A percentile compares a stretch with the other conserved stretches of the same genome.
These are phyloP conservation scores for Centropyge bicolor DNA, from an alignment of 2,797 vertebrate species.

Conservation along the genomic window DNA sequence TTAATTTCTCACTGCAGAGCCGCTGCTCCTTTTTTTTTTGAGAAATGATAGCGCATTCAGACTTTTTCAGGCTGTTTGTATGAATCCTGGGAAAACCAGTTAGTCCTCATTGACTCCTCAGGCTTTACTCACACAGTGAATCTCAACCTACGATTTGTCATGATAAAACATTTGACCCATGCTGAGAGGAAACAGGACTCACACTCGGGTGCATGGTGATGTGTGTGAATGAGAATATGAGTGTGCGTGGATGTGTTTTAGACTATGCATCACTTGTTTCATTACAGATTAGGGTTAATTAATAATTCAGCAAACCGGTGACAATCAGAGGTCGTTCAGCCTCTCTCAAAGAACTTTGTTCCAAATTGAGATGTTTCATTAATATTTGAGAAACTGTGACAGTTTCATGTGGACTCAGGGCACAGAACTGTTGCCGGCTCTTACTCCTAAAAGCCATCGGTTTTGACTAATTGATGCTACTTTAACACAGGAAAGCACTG, in stretches of 20 bases:
- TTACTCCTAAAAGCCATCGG: neutral
- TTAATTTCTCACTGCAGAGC: neutral
- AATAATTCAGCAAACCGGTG: conserved; percentile 40
- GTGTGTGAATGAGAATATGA: neutral
- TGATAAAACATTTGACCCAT: neutral
- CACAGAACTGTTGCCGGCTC: neutral
- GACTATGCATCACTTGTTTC: neutral
- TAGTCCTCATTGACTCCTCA: neutral
- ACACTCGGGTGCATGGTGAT: neutral
- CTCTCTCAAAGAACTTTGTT: neutral
- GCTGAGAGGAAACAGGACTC: neutral
- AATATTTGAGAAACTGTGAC: conserved; percentile 4
- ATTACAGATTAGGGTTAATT: conserved; percentile 17
- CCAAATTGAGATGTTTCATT: conserved; percentile 27
- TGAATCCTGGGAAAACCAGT: neutral
- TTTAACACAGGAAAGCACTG: neutral
- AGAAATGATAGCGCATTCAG: neutral
- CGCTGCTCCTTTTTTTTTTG: conserved; percentile 1
- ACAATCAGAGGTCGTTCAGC: neutral
- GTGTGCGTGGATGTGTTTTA: neutral
- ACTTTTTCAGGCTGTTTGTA: neutral
- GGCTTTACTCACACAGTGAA: too few species aligned
- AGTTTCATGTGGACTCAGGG: neutral
- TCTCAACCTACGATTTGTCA: neutral
- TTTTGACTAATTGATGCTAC: conserved; percentile 33